A percentile compares a stretch with the other conserved stretches of the same genome.
Conservation (phyloP, 2,113 vertebrate genomes). For the Aviceda subcristata region DNA sequence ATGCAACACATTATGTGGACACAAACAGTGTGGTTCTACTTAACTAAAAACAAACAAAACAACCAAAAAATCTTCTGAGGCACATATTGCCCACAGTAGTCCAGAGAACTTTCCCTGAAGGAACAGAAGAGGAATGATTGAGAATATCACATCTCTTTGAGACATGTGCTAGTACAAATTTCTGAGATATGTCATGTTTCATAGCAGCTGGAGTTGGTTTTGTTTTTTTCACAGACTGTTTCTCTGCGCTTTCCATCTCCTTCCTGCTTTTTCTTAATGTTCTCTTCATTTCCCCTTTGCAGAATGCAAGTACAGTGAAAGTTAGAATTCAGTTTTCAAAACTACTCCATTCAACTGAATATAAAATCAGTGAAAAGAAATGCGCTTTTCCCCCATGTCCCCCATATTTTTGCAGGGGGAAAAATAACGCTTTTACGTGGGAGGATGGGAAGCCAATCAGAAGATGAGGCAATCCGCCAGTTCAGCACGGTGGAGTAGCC, state of each 20-base stretch:
- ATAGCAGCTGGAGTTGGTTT: background rate
- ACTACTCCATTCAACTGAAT: background rate
- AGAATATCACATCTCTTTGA: background rate
- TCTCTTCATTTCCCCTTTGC: background rate
- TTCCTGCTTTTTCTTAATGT: background rate
- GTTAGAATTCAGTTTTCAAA: background rate
- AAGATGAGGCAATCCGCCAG: background rate
- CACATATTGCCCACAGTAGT: background rate
- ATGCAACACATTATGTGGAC: background rate
- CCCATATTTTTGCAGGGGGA: background rate
- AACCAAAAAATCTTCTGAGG: background rate
- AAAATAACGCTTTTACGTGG: background rate
- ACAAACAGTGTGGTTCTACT: background rate
- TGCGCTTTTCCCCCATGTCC: background rate
- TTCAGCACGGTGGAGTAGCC: background rate
- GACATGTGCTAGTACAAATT: background rate
- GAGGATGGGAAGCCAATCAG: background rate
- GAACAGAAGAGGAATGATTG: background rate
- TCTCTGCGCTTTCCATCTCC: background rate
- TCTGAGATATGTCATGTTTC: background rate
- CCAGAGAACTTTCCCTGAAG: background rate
- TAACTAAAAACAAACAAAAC: background rate
- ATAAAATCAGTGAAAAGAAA: background rate
- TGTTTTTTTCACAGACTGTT: fast-evolving
- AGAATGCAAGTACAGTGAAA: background rate